Evolutionary conservation across 2,888 invertebrate species (phyloP).

Genomic region (Orthosia gothica): DNA sequence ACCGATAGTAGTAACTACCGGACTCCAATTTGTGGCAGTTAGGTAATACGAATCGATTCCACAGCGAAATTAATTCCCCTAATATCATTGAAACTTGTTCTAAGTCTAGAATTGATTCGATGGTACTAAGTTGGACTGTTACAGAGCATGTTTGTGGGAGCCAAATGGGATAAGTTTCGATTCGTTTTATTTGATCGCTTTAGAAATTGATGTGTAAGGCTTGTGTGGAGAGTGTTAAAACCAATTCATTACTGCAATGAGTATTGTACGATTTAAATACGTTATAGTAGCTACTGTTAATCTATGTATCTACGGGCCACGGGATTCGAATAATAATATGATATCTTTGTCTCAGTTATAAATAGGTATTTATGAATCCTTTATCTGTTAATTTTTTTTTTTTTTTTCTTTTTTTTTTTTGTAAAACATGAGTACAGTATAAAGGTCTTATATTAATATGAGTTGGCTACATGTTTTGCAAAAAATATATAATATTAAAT

Average conservation of each 20-base stretch:
- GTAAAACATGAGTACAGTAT: too few relatives aligned
- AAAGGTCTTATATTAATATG: too few relatives aligned
- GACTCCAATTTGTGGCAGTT: constrained; percentile 74
- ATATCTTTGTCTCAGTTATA: neutral
- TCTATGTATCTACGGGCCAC: too few relatives aligned
- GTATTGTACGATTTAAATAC: neutral
- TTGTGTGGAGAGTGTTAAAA: constrained; percentile 24
- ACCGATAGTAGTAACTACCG: constrained; percentile 61
- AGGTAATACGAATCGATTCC: constrained; percentile 75
- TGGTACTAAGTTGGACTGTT: constrained; percentile 53
- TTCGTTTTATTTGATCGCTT: constrained; percentile 53
- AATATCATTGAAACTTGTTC: constrained; percentile 75
- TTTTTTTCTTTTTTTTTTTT: too few relatives aligned
- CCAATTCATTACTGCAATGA: constrained; percentile 7
- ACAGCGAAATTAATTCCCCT: constrained; percentile 75
- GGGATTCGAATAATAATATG: too few relatives aligned
- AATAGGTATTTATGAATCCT: neutral
- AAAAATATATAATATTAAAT: too few relatives aligned
- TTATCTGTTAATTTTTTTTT: too few relatives aligned
- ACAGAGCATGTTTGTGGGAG: constrained; percentile 56
- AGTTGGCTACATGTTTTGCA: too few relatives aligned
- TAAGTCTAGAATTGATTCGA: constrained; percentile 70
- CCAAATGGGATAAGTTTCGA: constrained; percentile 60
- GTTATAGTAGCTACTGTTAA: too few relatives aligned
- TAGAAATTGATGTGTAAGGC: constrained; percentile 35